Conservation (phyloP, 2,113 vertebrate genomes). For the Sceloporus tristichus region DNA sequence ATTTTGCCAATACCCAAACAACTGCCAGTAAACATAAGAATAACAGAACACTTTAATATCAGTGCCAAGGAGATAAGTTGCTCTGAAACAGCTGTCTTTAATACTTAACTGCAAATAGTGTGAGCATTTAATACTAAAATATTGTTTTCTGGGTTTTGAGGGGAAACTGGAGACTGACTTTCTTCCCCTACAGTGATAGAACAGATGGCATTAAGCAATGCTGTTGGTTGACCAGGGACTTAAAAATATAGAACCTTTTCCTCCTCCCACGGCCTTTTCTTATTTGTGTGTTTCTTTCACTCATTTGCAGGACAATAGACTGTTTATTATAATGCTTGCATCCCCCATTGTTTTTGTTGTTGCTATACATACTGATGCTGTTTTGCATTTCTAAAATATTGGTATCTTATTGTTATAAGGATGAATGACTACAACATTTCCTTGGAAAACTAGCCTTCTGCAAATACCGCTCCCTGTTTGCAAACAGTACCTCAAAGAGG, state of each 20-base stretch:
- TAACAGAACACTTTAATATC: slow-evolving; percentile 24
- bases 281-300: slow-evolving; percentile 48
- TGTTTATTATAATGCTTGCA: not conserved
- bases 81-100: not conserved
- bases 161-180: slow-evolving; percentile 10
- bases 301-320: slow-evolving; percentile 2
- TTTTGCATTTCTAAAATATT: slow-evolving; percentile 18
- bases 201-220: slow-evolving; percentile 45
- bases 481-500: slow-evolving; percentile 4
- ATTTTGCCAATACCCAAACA: slow-evolving; percentile 31
- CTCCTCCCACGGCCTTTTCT: slow-evolving; percentile 10
- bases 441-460: slow-evolving; percentile 12
- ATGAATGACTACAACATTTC: not conserved
- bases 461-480: not conserved
- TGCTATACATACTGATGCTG: not conserved
- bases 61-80: not conserved
- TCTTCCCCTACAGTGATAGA: not conserved
- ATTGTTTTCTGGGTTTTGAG: slow-evolving; percentile 21
- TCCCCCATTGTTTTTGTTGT: slow-evolving; percentile 26
- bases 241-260: slow-evolving; percentile 20
- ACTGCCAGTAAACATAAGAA: slow-evolving; percentile 9
- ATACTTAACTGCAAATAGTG: not conserved
- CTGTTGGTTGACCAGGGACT: slow-evolving; percentile 10
- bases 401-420: not conserved
- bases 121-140: not conserved